Evolutionary conservation across 2,888 invertebrate genomes (phyloP).

Genomic region (Harpalus rubripes): DNA sequence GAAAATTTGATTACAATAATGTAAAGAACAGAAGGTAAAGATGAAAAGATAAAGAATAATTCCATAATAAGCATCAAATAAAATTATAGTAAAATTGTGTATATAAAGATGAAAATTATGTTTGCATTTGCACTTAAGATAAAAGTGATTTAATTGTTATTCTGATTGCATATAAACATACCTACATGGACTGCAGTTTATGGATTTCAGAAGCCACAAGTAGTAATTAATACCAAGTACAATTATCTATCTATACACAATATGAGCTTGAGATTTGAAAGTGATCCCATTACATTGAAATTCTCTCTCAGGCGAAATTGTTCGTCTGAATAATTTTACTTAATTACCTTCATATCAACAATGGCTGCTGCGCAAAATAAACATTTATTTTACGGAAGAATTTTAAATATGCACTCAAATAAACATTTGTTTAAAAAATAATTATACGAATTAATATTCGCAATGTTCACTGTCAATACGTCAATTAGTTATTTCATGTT

Average conservation of each 20-base stretch:
- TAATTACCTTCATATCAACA: not conserved
- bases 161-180: not conserved
- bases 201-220: not conserved
- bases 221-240: not conserved
- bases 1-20: no score
- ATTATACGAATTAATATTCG: not conserved
- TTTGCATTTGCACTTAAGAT: not conserved
- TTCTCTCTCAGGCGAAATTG: not conserved
- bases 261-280: not conserved
- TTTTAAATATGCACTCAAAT: not conserved
- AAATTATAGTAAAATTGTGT: no score
- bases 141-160: not conserved
- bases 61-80: no score
- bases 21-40: no score
- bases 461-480: not conserved
- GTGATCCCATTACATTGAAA: not conserved
- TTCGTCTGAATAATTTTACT: not conserved
- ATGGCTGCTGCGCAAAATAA: not conserved
- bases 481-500: not conserved
- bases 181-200: not conserved
- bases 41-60: no score
- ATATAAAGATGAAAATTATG: not conserved
- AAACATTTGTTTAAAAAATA: not conserved
- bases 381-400: not conserved
- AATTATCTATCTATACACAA: conserved; percentile 3